Base-by-base conservation (phyloP, 2,113 vertebrate species). In the Martes martes region DNA sequence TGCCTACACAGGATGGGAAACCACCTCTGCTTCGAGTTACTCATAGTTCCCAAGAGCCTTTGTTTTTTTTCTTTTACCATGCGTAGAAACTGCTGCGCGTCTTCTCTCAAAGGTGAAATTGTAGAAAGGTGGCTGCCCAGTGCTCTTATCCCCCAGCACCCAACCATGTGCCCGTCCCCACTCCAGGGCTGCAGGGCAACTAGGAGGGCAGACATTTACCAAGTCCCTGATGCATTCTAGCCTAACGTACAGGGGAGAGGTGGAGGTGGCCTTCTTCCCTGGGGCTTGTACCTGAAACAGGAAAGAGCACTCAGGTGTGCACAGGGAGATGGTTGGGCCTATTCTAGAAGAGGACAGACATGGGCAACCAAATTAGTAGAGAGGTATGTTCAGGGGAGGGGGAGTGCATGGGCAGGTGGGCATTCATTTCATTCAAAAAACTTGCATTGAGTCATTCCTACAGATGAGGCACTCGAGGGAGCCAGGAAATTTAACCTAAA, bases 201-300 rank as follows among this genome's bases (percentile, higher is more conserved):
- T 11, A 69, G 74, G 39, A 31, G 31, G 47, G 55, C 33, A 36
- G 16, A 23, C 23, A 2, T 36, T 85, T 31, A 6, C 8, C 9
- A 33, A 52, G 52, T 11, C 45, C 42, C 78, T 45, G 26, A 63
- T 81, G 4, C 4, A 0, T 52, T 67, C 63, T 63, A 33, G 42
- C 24, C 0, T 9, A 2, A 11, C 4, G 1, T 59, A 5, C 16
- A 28, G 13, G 16, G 21, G 7, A 8, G 21, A 2, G 36, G 42
- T 5, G 6, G 52, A 13, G 47, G 7, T 2, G 7, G 4, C 7
- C 47, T 50, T 14, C 50, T 45, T 39, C 21, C 76, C 18, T 19
- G 9, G 6, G 61, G 65, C 61, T 79, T 19, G 42, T 18, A 6
- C 81, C 36, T 39, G 19, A 59, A 67, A 28, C 10, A 67, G 57